Percentiles rank a stretch among this genome's conserved stretches.
These are phyloP conservation scores for Leptopterna dolabrata DNA, from an alignment of 2,888 invertebrate genomes.

Conservation along the genomic window DNA sequence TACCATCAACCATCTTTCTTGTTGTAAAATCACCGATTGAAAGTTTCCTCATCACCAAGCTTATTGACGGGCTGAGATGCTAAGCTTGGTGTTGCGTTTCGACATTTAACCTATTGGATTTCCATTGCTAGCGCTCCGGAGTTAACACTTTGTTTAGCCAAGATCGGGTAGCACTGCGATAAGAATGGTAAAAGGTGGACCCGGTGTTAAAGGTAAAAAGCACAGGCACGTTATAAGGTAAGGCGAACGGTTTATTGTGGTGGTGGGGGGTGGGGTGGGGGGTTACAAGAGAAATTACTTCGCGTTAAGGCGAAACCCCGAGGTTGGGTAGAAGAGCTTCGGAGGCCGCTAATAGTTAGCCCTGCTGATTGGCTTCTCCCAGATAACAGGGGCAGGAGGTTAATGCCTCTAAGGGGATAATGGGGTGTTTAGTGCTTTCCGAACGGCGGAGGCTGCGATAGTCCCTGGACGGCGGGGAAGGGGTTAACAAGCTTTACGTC, in stretches of 20 bases:
- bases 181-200: not conserved
- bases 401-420: slow-evolving; percentile 52
- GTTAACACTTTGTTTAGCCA: not conserved
- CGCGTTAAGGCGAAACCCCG: slow-evolving; percentile 37
- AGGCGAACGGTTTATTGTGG: not conserved
- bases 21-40: too few relatives aligned
- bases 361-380: slow-evolving; percentile 46
- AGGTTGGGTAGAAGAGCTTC: slow-evolving; percentile 10
- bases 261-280: too few relatives aligned
- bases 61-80: not conserved
- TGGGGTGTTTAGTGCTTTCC: slow-evolving; percentile 53
- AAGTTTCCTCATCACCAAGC: too few relatives aligned
- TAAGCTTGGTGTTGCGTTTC: not conserved
- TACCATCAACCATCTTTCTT: too few relatives aligned
- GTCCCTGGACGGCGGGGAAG: not conserved
- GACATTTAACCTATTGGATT: not conserved
- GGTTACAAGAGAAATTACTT: slow-evolving; percentile 53
- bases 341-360: slow-evolving; percentile 46
- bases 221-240: not conserved
- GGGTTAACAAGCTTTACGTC: slow-evolving; percentile 48
- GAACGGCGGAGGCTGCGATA: slow-evolving; percentile 27
- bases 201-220: not conserved
- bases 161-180: not conserved
- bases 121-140: not conserved
- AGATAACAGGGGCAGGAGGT: slow-evolving; percentile 51